Evolutionary conservation across 2,888 invertebrate genomes (phyloP), one percentile per base, ranked within the genome.

Genomic region (Tachystola acroxantha): DNA sequence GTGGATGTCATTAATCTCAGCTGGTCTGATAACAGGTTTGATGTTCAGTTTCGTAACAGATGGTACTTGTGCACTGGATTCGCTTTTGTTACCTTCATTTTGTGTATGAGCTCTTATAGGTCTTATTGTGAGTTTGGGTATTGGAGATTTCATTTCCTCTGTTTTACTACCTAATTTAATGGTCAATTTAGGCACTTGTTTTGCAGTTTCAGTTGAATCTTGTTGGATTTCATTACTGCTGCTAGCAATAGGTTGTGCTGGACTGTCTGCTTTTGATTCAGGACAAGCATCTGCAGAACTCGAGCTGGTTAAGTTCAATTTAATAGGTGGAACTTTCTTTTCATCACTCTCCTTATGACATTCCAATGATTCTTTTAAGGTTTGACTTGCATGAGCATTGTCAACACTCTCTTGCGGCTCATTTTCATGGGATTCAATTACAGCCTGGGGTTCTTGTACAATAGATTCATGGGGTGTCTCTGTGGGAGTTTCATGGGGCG

Each of bases 141-240:
- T 57, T 34, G 76, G 69, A 32, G 74, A 65, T 54, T 81, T 84
- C 7, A 60, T 52, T 60, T 85, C 85, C 34, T 84, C 82, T 48
- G 68, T 71, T 57, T 77, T 87, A 46, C 58, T 69, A 24, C 70
- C 57, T 39, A 87, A 55, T 66, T 87, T 88, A 24, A 88, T 87
- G 32, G 88, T 88, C 43, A 88, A 57, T 65, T 88, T 88, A 25
- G 88, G 88, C 34, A 88, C 75, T 45, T 78, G 79, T 64, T 81
- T 86, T 32, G 52, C 48, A 36, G 57, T 48, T 19, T 36, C 40
- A 10, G 50, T 40, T 30, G 67, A 61, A 36, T 62, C 58, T 37
- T 61, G 48, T 46, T 26, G 27, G 16, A 40, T 39, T 46, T 43
- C 50, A 42, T 43, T 54, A 49, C 44, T 55, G 48, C 45, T 59